These are phyloP conservation scores for Horisme vitalbata DNA, from an alignment of 2,888 invertebrate species.

Conservation along the genomic window DNA sequence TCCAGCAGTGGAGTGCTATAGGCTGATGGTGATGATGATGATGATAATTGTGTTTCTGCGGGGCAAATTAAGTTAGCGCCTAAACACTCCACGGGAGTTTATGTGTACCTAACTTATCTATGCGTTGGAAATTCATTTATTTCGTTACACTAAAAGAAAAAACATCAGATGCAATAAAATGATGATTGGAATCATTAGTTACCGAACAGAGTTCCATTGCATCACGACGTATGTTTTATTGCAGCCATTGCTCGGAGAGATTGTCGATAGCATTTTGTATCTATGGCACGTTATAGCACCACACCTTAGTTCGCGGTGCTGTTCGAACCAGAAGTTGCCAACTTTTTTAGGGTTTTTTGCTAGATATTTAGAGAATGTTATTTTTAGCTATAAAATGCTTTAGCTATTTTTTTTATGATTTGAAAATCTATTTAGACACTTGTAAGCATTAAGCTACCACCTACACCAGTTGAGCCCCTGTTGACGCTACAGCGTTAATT, in stretches of 20 bases:
- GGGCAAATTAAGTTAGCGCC: too few species aligned
- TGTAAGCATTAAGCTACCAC: too few species aligned
- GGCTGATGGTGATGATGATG: too few species aligned
- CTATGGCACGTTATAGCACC: conserved; percentile 50
- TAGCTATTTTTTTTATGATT: too few species aligned
- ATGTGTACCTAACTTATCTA: too few species aligned
- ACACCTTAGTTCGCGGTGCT: conserved; percentile 43
- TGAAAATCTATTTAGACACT: too few species aligned
- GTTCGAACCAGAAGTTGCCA: conserved; percentile 27
- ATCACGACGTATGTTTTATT: conserved; percentile 33
- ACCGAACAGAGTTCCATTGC: conserved; percentile 11
- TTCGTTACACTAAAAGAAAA: background rate
- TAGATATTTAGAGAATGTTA: background rate
- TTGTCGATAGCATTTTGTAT: conserved; percentile 41
- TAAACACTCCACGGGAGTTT: too few species aligned
- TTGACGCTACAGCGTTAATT: too few species aligned
- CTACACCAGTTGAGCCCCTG: too few species aligned
- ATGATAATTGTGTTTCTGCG: too few species aligned
- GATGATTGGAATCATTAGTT: conserved; percentile 4
- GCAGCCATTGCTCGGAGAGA: conserved; percentile 35
- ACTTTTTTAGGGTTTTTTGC: background rate
- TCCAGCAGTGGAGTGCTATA: too few species aligned
- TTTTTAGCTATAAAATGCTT: too few species aligned
- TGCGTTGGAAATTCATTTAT: background rate
- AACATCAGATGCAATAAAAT: background rate